Conservation (phyloP, 2,888 invertebrate genomes). For the Notodonta dromedarius region DNA sequence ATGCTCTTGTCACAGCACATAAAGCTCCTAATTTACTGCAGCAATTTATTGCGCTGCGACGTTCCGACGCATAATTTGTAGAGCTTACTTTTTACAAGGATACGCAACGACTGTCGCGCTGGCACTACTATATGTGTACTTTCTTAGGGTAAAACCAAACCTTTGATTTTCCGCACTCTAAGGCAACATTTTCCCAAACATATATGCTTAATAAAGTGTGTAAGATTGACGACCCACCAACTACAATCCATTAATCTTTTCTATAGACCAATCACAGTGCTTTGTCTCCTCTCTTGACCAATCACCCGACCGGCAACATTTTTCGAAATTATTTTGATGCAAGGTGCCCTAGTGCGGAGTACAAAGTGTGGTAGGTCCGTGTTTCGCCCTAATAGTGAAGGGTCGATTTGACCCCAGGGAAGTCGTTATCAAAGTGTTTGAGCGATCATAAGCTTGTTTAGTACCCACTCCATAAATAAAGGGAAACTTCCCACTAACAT, state of each 20-base stretch:
- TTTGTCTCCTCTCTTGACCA: no score
- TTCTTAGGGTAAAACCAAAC: no score
- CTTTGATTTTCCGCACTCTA: no score
- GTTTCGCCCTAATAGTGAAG: background rate
- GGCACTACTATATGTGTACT: background rate
- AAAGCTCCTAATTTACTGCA: background rate
- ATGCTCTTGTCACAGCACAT: background rate
- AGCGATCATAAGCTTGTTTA: conserved; percentile 38
- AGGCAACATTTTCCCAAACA: no score
- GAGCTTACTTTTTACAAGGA: background rate
- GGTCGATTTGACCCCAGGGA: conserved; percentile 6
- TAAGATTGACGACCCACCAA: no score
- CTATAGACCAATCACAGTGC: no score
- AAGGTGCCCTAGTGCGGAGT: no score
- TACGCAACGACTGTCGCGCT: background rate
- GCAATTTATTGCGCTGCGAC: background rate
- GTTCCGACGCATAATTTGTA: background rate
- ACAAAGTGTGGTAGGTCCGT: no score
- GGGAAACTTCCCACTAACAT: conserved; percentile 32
- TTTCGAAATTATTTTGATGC: no score
- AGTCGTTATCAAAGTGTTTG: conserved; percentile 34
- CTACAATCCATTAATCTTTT: no score
- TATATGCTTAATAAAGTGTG: no score
- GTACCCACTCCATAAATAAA: conserved; percentile 36
- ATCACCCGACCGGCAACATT: no score